These are phyloP conservation scores for Sceloporus tristichus DNA, from an alignment of 2,113 vertebrate species.

Conservation along the genomic window DNA sequence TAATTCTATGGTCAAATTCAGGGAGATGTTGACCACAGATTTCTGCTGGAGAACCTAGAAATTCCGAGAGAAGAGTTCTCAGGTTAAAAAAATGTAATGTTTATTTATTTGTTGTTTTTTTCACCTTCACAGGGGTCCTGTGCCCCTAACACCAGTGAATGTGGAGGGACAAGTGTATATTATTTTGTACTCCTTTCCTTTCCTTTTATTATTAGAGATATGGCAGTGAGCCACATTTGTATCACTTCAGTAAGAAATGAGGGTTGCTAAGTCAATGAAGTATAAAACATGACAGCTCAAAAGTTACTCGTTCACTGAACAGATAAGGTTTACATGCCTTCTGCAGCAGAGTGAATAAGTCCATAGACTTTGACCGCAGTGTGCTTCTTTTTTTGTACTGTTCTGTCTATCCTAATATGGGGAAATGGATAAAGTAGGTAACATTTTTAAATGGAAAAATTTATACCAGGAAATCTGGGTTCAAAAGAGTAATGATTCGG, in stretches of 20 bases:
- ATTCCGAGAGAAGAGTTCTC: no score
- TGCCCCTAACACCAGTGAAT: no score
- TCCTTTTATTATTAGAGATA: accelerated
- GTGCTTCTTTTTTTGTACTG: not conserved
- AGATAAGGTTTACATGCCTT: not conserved
- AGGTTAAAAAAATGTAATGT: no score
- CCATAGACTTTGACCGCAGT: slow-evolving; percentile 56
- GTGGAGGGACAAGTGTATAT: not conserved
- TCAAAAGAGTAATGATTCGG: not conserved
- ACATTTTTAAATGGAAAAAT: not conserved
- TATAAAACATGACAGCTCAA: slow-evolving; percentile 66
- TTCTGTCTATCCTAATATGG: not conserved
- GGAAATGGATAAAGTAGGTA: accelerated
- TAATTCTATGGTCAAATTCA: no score
- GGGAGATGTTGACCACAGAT: no score
- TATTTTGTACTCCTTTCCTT: slow-evolving; percentile 32
- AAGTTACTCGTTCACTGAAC: slow-evolving; percentile 53
- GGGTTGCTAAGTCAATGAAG: slow-evolving; percentile 39
- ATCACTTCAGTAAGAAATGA: slow-evolving; percentile 52
- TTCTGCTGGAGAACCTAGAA: no score
- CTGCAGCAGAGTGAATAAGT: accelerated
- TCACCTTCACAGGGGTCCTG: no score
- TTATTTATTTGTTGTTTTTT: no score
- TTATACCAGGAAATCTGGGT: not conserved
- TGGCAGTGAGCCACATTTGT: slow-evolving; percentile 57